Evolutionary conservation across 1,140 invertebrate species (phyloP).

Genomic region (Leptopilina clavipes): DNA sequence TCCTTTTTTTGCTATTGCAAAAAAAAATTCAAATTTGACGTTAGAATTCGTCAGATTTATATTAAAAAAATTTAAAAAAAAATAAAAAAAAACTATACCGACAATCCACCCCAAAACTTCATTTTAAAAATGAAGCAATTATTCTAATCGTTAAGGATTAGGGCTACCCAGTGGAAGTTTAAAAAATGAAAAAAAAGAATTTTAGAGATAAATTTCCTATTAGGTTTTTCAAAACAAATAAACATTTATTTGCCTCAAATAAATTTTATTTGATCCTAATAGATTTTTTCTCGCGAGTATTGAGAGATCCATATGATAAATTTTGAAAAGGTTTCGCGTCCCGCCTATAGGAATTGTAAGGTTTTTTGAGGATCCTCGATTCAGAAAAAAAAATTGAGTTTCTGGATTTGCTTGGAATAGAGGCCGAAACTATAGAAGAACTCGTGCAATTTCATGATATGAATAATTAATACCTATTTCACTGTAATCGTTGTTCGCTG

Average conservation of each 20-base stretch:
- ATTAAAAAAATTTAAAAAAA: background rate
- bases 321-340: slow-evolving; percentile 22
- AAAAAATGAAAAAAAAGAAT: background rate
- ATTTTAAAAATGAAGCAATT: slow-evolving; percentile 27
- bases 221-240: slow-evolving; percentile 9
- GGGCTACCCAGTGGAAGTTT: background rate
- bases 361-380: slow-evolving; percentile 25
- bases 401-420: slow-evolving; percentile 27
- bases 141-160: slow-evolving; percentile 12
- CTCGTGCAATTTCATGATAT: background rate
- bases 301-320: background rate
- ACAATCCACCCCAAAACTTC: slow-evolving; percentile 2
- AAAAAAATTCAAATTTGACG: slow-evolving; percentile 8
- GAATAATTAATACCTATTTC: slow-evolving; percentile 33
- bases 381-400: slow-evolving; percentile 19
- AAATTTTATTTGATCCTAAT: slow-evolving; percentile 30
- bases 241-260: slow-evolving; percentile 32
- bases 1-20: slow-evolving; percentile 29
- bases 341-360: slow-evolving; percentile 30
- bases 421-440: slow-evolving; percentile 31
- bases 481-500: slow-evolving; percentile 23
- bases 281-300: slow-evolving; percentile 6
- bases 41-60: slow-evolving; percentile 8
- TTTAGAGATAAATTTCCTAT: slow-evolving; percentile 27
- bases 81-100: background rate